phyloP scores from a whole-genome alignment of 2,797 vertebrate species.

The Syngnathus acus region DNA sequence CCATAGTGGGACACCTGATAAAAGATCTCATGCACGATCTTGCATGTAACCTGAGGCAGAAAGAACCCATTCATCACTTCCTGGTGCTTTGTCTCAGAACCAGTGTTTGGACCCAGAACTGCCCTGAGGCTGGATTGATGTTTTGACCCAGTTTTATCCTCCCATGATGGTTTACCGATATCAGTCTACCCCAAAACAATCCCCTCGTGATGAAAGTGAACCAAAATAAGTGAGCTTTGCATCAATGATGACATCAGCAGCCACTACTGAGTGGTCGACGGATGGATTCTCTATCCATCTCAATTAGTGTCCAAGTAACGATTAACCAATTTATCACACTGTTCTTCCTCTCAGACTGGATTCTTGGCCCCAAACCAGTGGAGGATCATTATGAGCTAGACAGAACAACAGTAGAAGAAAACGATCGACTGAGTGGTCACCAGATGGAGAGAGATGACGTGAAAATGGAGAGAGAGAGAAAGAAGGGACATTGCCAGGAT shows the following conservation, averaged over 20 bases:
- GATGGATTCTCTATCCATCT: too few species aligned
- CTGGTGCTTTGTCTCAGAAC: conserved; percentile 13
- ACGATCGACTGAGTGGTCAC: conserved; percentile 25
- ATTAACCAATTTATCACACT: not conserved
- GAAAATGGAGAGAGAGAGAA: conserved; percentile 38
- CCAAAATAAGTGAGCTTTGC: not conserved
- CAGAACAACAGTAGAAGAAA: conserved; percentile 24
- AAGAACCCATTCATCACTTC: conserved; percentile 7
- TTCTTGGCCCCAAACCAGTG: conserved; percentile 57
- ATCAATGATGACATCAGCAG: not conserved
- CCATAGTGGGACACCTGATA: conserved; percentile 89
- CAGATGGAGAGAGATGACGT: conserved; percentile 22
- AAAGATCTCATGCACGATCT: conserved; percentile 85
- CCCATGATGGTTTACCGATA: conserved; percentile 16
- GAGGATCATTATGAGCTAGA: conserved; percentile 45
- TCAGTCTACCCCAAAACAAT: conserved; percentile 12
- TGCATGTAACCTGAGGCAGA: conserved; percentile 73
- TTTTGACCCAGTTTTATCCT: conserved; percentile 5
- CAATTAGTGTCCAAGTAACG: not conserved
- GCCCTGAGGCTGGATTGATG: not conserved
- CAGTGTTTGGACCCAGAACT: conserved; percentile 3
- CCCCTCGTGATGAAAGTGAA: conserved; percentile 11
- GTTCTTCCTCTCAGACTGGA: conserved; percentile 49
- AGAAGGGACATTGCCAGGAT: conserved; percentile 36
- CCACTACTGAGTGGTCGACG: too few species aligned